These are phyloP conservation scores for Choloepus hoffmanni DNA, from an alignment of 2,113 vertebrate species.

Conservation along the genomic window DNA sequence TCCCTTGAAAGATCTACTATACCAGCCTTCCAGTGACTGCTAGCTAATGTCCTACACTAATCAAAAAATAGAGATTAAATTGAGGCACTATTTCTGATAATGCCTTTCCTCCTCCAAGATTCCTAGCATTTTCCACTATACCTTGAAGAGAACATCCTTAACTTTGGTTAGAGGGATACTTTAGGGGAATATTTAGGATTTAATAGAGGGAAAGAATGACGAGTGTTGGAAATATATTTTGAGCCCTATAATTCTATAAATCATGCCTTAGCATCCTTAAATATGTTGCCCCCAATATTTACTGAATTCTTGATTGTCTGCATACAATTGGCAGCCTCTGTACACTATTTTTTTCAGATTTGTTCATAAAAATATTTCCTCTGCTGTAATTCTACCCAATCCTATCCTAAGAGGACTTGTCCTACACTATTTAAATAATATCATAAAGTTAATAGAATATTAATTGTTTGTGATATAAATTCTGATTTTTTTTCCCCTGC, in stretches of 20 bases:
- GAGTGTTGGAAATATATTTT: not conserved
- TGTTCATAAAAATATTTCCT: not conserved
- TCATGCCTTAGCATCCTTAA: not conserved
- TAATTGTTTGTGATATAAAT: not conserved
- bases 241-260: not conserved
- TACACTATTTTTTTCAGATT: not conserved
- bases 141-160: not conserved
- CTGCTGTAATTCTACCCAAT: not conserved
- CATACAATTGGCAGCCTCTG: not conserved
- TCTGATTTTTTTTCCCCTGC: not conserved
- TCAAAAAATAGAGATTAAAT: not conserved
- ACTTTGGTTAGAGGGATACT: not conserved
- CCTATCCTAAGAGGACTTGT: not conserved
- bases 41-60: not conserved
- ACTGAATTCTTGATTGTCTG: not conserved
- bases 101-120: not conserved
- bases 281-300: not conserved
- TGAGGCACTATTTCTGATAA: not conserved
- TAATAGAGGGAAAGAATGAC: not conserved
- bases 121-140: not conserved
- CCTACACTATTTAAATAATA: not conserved
- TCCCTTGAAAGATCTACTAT: not conserved
- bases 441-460: not conserved
- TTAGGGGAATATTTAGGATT: not conserved
- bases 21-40: not conserved